Conservation (phyloP, 2,797 vertebrate species). For the Chanos chanos region DNA sequence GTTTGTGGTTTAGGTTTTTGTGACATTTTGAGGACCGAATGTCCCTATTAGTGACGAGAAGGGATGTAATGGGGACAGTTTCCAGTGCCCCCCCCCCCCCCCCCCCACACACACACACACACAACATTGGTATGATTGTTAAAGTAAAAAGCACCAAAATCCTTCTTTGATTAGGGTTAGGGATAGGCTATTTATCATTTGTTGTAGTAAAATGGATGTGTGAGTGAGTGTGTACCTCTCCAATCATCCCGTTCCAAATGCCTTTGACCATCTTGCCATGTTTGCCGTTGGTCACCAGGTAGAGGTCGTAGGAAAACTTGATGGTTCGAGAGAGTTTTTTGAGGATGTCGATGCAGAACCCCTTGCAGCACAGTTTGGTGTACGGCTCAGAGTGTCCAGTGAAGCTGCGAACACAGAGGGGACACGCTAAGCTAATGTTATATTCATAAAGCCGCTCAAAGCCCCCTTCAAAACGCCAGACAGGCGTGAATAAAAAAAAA, state of each 20-base stretch:
- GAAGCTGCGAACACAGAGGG: constrained; percentile 52
- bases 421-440: neutral
- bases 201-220: constrained; percentile 9
- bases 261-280: constrained; percentile 93
- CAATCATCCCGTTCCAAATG: constrained; percentile 98
- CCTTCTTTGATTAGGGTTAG: too few species aligned
- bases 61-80: neutral
- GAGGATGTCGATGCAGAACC: constrained; percentile 98
- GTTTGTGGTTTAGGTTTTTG: too few species aligned
- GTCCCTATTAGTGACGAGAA: constrained; percentile 26
- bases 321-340: constrained; percentile 93
- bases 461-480: too few species aligned
- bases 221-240: constrained; percentile 79
- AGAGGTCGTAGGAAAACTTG: constrained; percentile 97
- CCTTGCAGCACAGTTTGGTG: constrained; percentile 96
- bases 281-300: constrained; percentile 97
- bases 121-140: too few species aligned
- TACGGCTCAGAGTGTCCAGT: constrained; percentile 81
- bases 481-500: too few species aligned
- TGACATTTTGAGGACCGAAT: too few species aligned
- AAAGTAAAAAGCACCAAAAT: too few species aligned
- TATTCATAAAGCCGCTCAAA: too few species aligned
- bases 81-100: too few species aligned
- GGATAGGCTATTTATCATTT: too few species aligned
- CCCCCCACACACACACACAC: too few species aligned